These are phyloP conservation scores for Drosophila cardini DNA, from an alignment of 1,140 invertebrate genomes.

Conservation along the genomic window DNA sequence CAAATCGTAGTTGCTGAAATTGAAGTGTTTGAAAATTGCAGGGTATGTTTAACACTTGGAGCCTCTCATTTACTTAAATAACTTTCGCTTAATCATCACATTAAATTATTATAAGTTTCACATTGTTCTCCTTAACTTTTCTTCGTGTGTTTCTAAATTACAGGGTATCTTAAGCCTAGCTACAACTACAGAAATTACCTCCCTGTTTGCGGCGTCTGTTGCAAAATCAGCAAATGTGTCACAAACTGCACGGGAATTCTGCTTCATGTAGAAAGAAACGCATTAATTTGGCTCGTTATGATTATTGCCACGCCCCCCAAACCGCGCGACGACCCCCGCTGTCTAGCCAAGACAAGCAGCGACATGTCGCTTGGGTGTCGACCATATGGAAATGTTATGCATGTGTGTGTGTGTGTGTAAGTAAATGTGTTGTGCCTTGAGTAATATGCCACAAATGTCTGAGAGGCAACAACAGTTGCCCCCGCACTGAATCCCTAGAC, in stretches of 20 bases:
- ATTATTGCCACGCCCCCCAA: constrained; percentile 77
- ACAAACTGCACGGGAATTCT: constrained; percentile 78
- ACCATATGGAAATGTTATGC: constrained; percentile 70
- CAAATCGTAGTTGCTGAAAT: no score
- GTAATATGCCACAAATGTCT: constrained; percentile 74
- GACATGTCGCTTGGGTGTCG: constrained; percentile 18
- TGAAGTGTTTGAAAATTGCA: not conserved
- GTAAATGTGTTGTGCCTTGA: constrained; percentile 51
- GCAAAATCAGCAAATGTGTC: constrained; percentile 80
- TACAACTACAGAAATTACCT: not conserved
- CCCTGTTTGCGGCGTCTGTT: constrained; percentile 18
- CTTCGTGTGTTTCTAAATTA: not conserved
- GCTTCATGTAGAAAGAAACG: constrained; percentile 82
- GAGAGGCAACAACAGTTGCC: constrained; percentile 30
- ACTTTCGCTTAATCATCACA: no score
- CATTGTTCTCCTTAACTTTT: not conserved
- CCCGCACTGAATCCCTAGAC: not conserved
- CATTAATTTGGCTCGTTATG: constrained; percentile 84
- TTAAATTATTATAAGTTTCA: no score
- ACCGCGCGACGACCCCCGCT: not conserved
- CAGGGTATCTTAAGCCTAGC: constrained; percentile 31
- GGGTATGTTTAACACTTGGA: not conserved
- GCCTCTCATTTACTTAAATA: no score
- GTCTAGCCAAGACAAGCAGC: constrained; percentile 16
- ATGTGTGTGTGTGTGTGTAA: constrained; percentile 29